phyloP scores from a whole-genome alignment of 2,113 vertebrate genomes.

The Pygoscelis adeliae region DNA sequence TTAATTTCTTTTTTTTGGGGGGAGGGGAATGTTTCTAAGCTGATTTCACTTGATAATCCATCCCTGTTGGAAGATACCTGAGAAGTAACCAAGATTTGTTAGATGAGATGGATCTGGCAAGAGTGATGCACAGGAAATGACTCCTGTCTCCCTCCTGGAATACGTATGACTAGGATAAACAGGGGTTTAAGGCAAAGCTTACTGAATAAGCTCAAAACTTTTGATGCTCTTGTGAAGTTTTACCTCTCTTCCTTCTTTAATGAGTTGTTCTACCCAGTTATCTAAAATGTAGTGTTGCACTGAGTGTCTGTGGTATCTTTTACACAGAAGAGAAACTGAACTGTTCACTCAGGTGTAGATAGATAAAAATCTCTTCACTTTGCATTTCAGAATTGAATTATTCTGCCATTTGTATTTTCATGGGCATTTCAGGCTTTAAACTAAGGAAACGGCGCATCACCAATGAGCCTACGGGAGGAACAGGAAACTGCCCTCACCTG shows the following conservation, averaged over 20 bases:
- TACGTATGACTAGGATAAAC: not conserved
- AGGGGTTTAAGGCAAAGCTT: not conserved
- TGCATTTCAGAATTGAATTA: not conserved
- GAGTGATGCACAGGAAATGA: not conserved
- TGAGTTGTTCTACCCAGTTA: not conserved
- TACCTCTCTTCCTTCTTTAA: not conserved
- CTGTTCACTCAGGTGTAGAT: not conserved
- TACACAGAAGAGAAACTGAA: not conserved
- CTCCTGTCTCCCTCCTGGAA: not conserved
- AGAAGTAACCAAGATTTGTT: not conserved
- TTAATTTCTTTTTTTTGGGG: not conserved
- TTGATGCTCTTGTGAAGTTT: not conserved
- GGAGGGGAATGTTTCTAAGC: not conserved
- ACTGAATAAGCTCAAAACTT: not conserved
- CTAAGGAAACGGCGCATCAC: conserved; percentile 86
- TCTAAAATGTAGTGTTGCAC: not conserved
- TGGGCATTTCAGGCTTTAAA: conserved; percentile 85
- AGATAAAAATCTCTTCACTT: not conserved
- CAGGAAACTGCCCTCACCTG: conserved; percentile 90
- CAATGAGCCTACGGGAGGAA: conserved; percentile 86
- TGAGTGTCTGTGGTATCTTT: not conserved
- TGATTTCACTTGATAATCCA: not conserved
- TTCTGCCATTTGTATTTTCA: not conserved
- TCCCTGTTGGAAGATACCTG: not conserved
- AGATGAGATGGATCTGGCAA: not conserved